Evolutionary conservation across 2,888 invertebrate genomes (phyloP), one percentile per base, ranked within the genome.

Genomic region (Lepidocyrtinus sp.): DNA sequence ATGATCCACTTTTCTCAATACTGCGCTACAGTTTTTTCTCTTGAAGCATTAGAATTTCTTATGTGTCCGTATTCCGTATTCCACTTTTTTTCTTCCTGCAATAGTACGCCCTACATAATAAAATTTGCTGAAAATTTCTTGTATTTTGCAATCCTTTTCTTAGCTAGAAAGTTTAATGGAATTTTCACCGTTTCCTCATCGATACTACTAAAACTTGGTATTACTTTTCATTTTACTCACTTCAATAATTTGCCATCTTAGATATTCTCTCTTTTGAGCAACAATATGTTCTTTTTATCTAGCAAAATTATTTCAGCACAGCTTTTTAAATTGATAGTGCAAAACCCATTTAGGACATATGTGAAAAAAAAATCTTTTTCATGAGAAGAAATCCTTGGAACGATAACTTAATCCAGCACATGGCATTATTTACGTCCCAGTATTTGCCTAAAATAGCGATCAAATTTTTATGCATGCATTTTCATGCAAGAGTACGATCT

Each of bases 111-210:
- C 50, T 50, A 50, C 50, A 50, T 36, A 50, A 17, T 50, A 12
- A 12, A 50, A 50, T 7, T 36, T 36, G 12, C 36, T 15, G 50
- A 50, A 12, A 36, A 36, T n/a, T n/a, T n/a, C n/a, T n/a, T n/a
- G n/a, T n/a, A n/a, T n/a, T n/a, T n/a, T n/a, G n/a, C n/a, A n/a
- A n/a, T n/a, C n/a, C 17, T 50, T 50, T 50, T 50, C 12, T 12
- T 36, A 12, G 17, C 50, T 50, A n/a, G 17, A 36, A 36, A 12
- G 36, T 50, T 50, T 50, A 50, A 50, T 50, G 50, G 46, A 69
- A 70, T 50, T 70, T 63, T 55, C 15, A 19, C 70, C 61, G 45
- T n/a, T 68, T 69, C 69, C 68, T 3, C 26, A 12, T 25, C 9
- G 5, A 17, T 25, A 65, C 26, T 65, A 9, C 27, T 26, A 12